Base-by-base conservation (phyloP, 2,113 vertebrate species). In the Gavialis gangeticus region DNA sequence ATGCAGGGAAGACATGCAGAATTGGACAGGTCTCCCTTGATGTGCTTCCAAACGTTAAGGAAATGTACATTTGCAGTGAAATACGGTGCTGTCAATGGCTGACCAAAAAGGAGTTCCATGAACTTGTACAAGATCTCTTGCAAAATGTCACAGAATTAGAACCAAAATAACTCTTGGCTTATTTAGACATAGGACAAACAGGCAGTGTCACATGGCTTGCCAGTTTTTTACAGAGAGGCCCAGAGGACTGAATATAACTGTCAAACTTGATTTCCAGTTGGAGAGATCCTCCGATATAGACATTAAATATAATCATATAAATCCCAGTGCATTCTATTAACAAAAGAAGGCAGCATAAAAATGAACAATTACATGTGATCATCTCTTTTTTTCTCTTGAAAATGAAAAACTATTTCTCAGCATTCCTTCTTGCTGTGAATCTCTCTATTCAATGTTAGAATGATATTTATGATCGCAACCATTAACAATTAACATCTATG, bases 401-500 rank as follows among this genome's bases (percentile, higher is more conserved):
- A 37, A 34, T 7, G 67, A 3, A 71, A 71, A 12, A 37, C 34
- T 22, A 37, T 34, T 71, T 71, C 22, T 71, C 37, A 71, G 30
- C 11, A 37, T 21, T 71, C 12, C 30, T 12, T 71, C 46, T 71
- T 71, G 34, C 67, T 34, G 22, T 71, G 30, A 21, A 71, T 19
- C 12, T 18, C 11, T 27, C n/a, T 75, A 28, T 64, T 66, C 27
- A 55, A 22, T 67, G 75, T 22, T 71, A 25, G 3, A 62, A 6
- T 1, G 0, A 14, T 11, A 7, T 67, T 82, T 92, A 73, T 1
- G 4, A 85, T 80, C 62, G 59, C 27, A 89, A 86, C 24, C 18
- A 5, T 59, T 4, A 62, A 37, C 3, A 1, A 60, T 63, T 76
- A 37, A 60, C 4, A 30, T 0, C 0, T 37, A 46, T 10, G 75